A percentile compares a stretch with the other conserved stretches of the same genome.
These are phyloP conservation scores for Chiroxiphia lanceolata DNA, from an alignment of 2,797 vertebrate species.

Conservation along the genomic window DNA sequence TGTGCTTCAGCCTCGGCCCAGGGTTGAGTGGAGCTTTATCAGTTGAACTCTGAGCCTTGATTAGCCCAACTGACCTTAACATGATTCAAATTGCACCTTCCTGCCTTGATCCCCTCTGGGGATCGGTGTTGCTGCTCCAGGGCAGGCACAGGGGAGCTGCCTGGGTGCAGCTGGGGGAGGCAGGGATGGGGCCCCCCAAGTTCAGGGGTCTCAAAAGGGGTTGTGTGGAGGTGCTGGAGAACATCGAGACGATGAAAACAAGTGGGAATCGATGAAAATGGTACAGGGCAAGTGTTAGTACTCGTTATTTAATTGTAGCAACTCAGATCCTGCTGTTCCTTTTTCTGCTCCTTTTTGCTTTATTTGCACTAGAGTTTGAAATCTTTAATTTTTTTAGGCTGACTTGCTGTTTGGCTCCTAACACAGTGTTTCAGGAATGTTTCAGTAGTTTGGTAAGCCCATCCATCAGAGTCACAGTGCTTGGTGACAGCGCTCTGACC, in stretches of 20 bases:
- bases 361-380: conserved; percentile 29
- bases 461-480: fast-evolving
- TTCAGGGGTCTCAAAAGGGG: neutral
- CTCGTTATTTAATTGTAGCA: conserved; percentile 27
- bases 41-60: neutral
- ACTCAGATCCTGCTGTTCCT: neutral
- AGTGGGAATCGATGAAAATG: neutral
- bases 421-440: neutral
- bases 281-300: neutral
- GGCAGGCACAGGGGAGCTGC: neutral
- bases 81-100: neutral
- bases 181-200: neutral
- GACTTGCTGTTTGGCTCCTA: neutral
- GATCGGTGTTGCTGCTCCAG: fast-evolving
- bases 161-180: neutral
- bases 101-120: neutral
- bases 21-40: fast-evolving
- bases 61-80: neutral
- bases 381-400: neutral
- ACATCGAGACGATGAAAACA: neutral
- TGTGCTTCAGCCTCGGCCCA: neutral
- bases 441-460: neutral
- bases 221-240: neutral
- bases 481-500: neutral
- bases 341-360: neutral